Conservation (phyloP, 2,113 vertebrate genomes). For the Bos javanicus region DNA sequence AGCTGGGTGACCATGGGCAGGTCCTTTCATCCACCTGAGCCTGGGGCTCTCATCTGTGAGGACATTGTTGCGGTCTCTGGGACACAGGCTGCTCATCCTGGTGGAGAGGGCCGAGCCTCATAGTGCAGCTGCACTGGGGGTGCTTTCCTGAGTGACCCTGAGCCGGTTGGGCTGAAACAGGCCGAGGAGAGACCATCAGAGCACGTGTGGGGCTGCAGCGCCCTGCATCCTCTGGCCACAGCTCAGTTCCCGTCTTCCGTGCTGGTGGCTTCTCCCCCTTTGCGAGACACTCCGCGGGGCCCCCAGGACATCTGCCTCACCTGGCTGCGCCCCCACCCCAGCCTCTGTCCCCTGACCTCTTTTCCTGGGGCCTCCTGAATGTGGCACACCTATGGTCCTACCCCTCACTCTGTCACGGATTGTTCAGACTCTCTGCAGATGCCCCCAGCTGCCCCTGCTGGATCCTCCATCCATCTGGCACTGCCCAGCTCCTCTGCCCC, state of each 20-base stretch:
- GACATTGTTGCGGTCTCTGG: accelerated
- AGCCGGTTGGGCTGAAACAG: too few species aligned
- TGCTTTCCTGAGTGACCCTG: not conserved
- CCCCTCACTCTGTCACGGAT: not conserved
- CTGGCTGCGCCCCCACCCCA: not conserved
- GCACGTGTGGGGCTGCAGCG: not conserved
- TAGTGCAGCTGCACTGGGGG: not conserved
- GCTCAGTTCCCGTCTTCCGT: not conserved
- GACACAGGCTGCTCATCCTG: not conserved
- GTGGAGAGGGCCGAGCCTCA: not conserved
- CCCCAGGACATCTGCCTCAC: not conserved
- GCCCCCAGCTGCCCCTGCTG: not conserved
- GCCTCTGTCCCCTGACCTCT: not conserved
- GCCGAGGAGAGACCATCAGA: accelerated
- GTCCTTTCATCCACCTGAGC: not conserved
- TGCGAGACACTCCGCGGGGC: not conserved
- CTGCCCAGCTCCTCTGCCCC: too few species aligned
- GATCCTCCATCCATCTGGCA: not conserved
- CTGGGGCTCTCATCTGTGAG: not conserved
- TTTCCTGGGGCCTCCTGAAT: not conserved
- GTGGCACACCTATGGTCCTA: not conserved
- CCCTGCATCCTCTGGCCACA: not conserved
- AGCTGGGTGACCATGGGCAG: accelerated
- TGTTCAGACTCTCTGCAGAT: not conserved
- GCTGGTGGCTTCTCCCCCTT: not conserved